These are phyloP conservation scores for Ctenodactylus gundi DNA, from an alignment of 2,113 vertebrate genomes.

Conservation along the genomic window DNA sequence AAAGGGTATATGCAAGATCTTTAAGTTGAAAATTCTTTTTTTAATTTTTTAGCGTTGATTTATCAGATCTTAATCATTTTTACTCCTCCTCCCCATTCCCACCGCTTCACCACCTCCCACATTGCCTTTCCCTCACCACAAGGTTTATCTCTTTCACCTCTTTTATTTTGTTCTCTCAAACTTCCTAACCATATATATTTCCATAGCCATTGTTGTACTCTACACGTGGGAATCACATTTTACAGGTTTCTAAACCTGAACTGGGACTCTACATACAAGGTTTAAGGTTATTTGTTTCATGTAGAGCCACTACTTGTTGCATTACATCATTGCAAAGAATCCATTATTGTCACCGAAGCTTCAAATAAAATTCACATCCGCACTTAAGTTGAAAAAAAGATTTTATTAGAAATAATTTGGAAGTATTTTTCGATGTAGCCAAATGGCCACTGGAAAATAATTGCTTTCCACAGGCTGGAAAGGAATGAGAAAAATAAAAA, in stretches of 20 bases:
- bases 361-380: conserved; percentile 35
- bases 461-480: neutral
- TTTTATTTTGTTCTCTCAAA: no score
- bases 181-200: neutral
- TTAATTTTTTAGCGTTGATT: no score
- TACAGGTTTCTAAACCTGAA: neutral
- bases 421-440: neutral
- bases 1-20: neutral
- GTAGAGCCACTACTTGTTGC: neutral
- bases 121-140: no score
- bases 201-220: neutral
- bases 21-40: neutral
- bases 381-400: neutral
- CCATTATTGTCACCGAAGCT: neutral
- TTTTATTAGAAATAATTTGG: conserved; percentile 28
- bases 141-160: no score
- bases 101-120: no score
- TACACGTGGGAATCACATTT: neutral
- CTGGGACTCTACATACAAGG: neutral
- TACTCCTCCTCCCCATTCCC: no score
- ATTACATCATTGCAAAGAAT: neutral
- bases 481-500: neutral
- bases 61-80: no score
- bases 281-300: neutral
- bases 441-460: neutral